Evolutionary conservation across 2,888 invertebrate species (phyloP), one percentile per base, ranked within the genome.

Genomic region (Agriopis aurantiaria): DNA sequence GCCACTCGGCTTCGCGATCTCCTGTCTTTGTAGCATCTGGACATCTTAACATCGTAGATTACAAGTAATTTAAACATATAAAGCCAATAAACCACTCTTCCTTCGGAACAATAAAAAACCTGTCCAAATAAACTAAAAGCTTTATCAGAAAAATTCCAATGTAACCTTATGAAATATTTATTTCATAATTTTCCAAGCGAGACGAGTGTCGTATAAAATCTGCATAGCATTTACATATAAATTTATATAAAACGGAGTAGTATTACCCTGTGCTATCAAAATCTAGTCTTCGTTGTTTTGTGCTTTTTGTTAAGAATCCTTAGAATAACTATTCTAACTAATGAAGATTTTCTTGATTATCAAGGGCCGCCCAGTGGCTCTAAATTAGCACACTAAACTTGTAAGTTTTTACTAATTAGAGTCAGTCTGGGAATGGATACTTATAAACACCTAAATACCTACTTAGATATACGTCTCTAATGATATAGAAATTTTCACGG

Each of bases 151-250:
- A 53, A 62, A 10, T 55, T 33, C 45, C 62, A 62, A 53, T 53
- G 40, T 48, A 3, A 1, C 41, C 46, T 67, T 41, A 69, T 65
- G 55, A 61, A 70, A 61, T 56, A 65, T 78, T 72, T 76, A 77
- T 73, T 74, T 68, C 64, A 73, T 74, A 63, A 73, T 62, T 55
- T 75, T 49, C 61, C 65, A 64, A 14, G 67, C 17, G 62, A 72
- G 75, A 76, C 76, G 77, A 73, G 68, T 65, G 75, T 65, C 60
- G 79, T 71, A 75, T 78, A 60, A 72, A 75, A 80, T 80, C 60
- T 76, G 66, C 70, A 78, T 79, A 69, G 40, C 65, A 75, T 78
- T 80, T 65, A 23, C 58, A 40, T 48, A 9, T 63, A 70, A 72
- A 71, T 73, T 49, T 72, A 33, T 33, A 33, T 33, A 11, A 61